These are phyloP conservation scores for Amia ocellicauda DNA, from an alignment of 2,113 vertebrate genomes.

Conservation along the genomic window DNA sequence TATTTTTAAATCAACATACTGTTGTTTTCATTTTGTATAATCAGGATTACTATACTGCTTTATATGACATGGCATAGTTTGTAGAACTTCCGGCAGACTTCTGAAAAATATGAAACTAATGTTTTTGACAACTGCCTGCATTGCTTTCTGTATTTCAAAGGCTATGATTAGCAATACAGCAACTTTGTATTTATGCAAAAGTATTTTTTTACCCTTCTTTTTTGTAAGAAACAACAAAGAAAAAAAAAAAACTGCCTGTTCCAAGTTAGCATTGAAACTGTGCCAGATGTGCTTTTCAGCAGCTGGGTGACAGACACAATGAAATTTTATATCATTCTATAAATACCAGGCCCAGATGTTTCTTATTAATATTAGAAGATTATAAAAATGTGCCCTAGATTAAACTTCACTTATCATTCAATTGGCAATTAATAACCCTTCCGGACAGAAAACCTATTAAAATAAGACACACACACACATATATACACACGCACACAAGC, in stretches of 20 bases:
- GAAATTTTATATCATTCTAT: constrained; percentile 70
- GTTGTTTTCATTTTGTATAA: too few relatives aligned
- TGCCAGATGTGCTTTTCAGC: constrained; percentile 58
- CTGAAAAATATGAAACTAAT: too few relatives aligned
- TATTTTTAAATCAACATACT: too few relatives aligned
- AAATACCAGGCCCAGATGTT: constrained; percentile 64
- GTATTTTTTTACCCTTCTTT: too few relatives aligned
- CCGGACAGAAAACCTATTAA: constrained; percentile 5
- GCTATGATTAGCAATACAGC: neutral
- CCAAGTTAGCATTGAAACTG: constrained; percentile 45
- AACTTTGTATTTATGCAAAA: neutral
- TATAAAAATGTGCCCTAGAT: constrained; percentile 51
- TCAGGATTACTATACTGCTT: too few relatives aligned
- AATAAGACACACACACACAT: neutral
- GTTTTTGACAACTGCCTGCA: too few relatives aligned
- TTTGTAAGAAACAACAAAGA: neutral
- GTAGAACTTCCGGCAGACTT: too few relatives aligned
- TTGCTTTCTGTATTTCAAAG: too few relatives aligned
- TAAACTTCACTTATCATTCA: constrained; percentile 46
- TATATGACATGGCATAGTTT: too few relatives aligned
- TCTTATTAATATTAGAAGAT: constrained; percentile 57
- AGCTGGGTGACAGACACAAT: constrained; percentile 68
- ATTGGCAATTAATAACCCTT: constrained; percentile 38
- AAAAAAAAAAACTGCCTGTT: constrained; percentile 22
- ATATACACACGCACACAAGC: neutral